Base-by-base conservation (phyloP, 2,888 invertebrate genomes). In the Biston betularia region DNA sequence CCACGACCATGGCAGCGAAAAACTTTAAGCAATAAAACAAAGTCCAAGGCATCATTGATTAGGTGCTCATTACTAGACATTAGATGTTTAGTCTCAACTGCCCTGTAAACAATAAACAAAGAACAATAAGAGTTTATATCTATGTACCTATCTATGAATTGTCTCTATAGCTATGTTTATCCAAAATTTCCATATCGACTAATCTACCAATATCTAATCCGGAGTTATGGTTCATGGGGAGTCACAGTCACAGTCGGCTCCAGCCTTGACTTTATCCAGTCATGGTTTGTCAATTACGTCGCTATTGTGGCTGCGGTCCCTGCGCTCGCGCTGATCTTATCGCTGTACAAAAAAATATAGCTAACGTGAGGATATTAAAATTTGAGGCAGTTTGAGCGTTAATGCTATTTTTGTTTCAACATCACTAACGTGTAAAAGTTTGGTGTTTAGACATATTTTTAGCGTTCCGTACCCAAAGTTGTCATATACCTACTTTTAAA, bases 281-380 rank as follows among this genome's bases (percentile, higher is more conserved):
- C 91, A 92, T 90, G 92, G 89, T 89, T 90, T 88, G 90, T 90
- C 92, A 91, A 92, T 92, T 91, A 92, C 87, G 69, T 70, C 67
- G 72, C 88, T 79, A 90, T 92, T 92, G 92, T 92, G 80, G 7
- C 78, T 84, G 45, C 54, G 42, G 56, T 79, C 79, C 75, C 75
- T 69, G 72, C 78, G 80, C 77, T 62, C 65, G 79, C 74, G 76
- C 63, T 74, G 90, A 90, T 91, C 81, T 80, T 89, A 91, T 89
- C 90, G 78, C 63, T 58, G 67, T 72, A 89, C 87, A 88, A 89
- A 89, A n/a, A 86, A 65, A 59, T 62, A 62, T 14, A 44, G 44
- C 42, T 56, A 55, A 56, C 35, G 40, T 62, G 48, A 34, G 33
- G 54, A 54, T 62, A 54, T 54, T 54, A 42, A 62, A 33, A 55